Percentiles rank a stretch among this genome's conserved stretches.
Conservation (phyloP, 2,797 vertebrate species). For the Bufotes viridis region DNA sequence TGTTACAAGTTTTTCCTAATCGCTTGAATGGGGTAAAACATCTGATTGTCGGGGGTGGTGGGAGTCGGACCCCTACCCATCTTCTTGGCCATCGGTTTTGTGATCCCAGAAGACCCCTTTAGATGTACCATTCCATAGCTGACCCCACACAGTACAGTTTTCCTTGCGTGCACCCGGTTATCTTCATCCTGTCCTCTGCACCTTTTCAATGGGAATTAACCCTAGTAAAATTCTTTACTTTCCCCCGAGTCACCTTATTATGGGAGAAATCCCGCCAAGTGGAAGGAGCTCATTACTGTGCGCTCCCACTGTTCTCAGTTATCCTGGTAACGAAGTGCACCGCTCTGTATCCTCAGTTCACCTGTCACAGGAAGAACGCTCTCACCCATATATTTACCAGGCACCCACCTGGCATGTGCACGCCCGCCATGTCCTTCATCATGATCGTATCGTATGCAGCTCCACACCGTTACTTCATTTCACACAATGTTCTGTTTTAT, state of each 20-base stretch:
- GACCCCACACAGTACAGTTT: no score
- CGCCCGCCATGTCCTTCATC: not conserved
- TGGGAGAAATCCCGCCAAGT: not conserved
- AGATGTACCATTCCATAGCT: no score
- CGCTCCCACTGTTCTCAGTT: not conserved
- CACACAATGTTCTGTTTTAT: not conserved
- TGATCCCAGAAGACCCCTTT: no score
- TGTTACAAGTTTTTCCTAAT: no score
- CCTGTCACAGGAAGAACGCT: not conserved
- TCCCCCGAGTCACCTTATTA: not conserved
- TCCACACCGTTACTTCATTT: not conserved
- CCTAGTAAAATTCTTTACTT: not conserved
- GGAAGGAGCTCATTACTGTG: not conserved
- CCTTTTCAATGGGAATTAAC: not conserved
- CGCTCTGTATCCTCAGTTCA: not conserved
- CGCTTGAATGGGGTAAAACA: no score
- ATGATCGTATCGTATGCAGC: not conserved
- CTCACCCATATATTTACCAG: slow-evolving; percentile 1
- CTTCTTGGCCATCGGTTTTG: no score
- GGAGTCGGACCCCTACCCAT: no score
- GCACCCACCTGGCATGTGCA: not conserved
- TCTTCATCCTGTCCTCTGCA: not conserved
- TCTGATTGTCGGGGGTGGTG: no score
- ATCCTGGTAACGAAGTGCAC: not conserved
- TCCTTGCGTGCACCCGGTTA: not conserved